phyloP scores from a whole-genome alignment of 2,113 vertebrate genomes.

The Sorex araneus region DNA sequence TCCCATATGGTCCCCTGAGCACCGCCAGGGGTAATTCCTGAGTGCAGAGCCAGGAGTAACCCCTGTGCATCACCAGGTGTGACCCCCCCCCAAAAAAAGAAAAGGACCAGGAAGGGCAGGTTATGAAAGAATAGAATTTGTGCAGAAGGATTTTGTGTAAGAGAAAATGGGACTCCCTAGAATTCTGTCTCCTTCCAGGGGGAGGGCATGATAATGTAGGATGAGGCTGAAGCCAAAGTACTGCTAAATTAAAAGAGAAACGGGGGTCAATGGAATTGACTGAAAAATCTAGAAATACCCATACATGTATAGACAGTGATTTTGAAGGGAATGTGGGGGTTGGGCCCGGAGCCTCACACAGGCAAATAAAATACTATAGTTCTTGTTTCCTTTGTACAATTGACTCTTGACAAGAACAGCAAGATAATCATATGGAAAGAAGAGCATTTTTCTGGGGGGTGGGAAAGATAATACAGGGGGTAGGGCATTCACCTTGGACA shows the following conservation, averaged over 20 bases:
- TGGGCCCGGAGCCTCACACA: neutral
- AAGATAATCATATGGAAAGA: no score
- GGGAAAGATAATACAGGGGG: no score
- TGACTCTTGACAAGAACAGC: no score
- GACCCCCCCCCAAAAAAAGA: no score
- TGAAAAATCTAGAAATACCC: neutral
- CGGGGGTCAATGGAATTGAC: neutral
- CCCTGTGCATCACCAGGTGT: no score
- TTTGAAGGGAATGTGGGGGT: neutral
- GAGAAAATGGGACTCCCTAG: neutral
- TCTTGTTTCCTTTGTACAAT: neutral
- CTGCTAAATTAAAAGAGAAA: neutral
- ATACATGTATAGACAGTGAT: neutral
- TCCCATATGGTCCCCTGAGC: no score
- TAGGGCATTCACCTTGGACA: no score
- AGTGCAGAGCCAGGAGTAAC: no score
- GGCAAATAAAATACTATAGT: neutral
- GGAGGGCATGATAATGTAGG: neutral
- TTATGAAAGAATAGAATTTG: neutral
- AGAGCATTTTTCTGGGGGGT: no score
- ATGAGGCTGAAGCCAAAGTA: neutral
- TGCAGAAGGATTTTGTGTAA: neutral
- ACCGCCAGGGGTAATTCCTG: no score
- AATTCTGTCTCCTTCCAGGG: neutral
- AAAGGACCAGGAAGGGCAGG: neutral